Conservation (phyloP, 2,113 vertebrate genomes). For the Perognathus longimembris region DNA sequence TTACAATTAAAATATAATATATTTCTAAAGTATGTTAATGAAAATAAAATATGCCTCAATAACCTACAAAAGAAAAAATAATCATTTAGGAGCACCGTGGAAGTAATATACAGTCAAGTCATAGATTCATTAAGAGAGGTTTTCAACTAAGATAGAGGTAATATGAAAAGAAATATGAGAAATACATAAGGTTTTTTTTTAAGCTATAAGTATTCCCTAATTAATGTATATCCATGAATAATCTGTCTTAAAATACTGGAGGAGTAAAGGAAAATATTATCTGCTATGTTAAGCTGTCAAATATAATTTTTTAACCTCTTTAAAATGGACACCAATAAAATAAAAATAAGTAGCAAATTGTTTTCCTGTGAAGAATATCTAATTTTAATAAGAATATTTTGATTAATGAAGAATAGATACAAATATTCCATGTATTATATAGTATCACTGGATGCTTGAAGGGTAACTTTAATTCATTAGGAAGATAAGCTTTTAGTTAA, state of each 20-base stretch:
- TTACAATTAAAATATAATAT: too few relatives aligned
- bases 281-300: not conserved
- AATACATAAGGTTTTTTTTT: too few relatives aligned
- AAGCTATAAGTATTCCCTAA: too few relatives aligned
- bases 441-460: not conserved
- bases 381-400: conserved; percentile 25
- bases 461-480: not conserved
- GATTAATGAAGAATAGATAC: not conserved
- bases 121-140: not conserved
- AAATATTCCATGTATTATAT: not conserved
- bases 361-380: not conserved
- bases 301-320: not conserved
- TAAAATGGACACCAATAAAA: not conserved
- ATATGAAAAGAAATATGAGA: too few relatives aligned
- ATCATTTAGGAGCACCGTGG: not conserved
- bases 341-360: not conserved
- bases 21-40: too few relatives aligned
- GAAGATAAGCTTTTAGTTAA: not conserved
- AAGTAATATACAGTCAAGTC: not conserved
- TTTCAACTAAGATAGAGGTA: too few relatives aligned
- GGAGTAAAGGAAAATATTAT: too few relatives aligned
- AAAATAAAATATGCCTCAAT: not conserved
- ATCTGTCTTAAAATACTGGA: too few relatives aligned
- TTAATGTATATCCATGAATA: too few relatives aligned
- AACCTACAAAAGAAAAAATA: not conserved